These are phyloP conservation scores for Dermatemys mawii DNA, from an alignment of 2,113 vertebrate species.

Conservation along the genomic window DNA sequence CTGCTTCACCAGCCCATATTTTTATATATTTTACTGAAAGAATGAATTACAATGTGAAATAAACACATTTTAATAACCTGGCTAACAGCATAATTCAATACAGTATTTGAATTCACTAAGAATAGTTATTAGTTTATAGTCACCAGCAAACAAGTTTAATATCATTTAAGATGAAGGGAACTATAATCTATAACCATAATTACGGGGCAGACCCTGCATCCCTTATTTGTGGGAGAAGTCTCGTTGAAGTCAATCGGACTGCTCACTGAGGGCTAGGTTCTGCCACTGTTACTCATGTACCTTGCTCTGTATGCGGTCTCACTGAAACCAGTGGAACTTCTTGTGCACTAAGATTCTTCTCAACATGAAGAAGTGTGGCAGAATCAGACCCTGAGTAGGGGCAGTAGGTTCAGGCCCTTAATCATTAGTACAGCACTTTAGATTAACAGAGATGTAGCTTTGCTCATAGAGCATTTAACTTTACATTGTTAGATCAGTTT, in stretches of 20 bases:
- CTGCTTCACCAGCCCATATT: constrained; percentile 60
- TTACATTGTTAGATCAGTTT: constrained; percentile 64
- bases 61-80: constrained; percentile 44
- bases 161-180: constrained; percentile 62
- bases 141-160: constrained; percentile 59
- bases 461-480: constrained; percentile 80
- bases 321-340: neutral
- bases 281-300: constrained; percentile 19
- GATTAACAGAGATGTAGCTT: constrained; percentile 67
- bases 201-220: constrained; percentile 59
- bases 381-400: constrained; percentile 57
- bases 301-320: constrained; percentile 6
- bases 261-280: constrained; percentile 47
- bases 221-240: constrained; percentile 52
- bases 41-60: constrained; percentile 61
- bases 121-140: constrained; percentile 51
- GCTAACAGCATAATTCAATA: constrained; percentile 58
- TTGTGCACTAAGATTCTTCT: constrained; percentile 32
- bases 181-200: constrained; percentile 48
- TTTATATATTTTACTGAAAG: constrained; percentile 57
- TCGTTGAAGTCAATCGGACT: neutral
- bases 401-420: constrained; percentile 63
- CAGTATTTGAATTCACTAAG: constrained; percentile 6
- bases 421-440: constrained; percentile 65
- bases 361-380: constrained; percentile 9